Base-by-base conservation (phyloP, 2,888 invertebrate species). In the Clistopyga incitator region DNA sequence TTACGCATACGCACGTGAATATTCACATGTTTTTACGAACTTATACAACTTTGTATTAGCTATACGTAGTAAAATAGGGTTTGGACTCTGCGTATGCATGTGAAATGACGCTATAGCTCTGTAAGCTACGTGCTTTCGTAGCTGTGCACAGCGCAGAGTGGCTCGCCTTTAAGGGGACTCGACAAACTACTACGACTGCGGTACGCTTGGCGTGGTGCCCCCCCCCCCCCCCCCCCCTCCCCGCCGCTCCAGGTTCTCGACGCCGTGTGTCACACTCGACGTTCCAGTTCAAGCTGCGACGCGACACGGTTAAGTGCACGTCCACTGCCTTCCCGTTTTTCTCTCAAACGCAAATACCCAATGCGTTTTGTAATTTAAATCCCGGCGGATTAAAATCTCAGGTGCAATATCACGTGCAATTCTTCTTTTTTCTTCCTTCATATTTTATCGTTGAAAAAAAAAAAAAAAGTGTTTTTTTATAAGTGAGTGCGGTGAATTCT, bases 241-340 rank as follows among this genome's bases (percentile, higher is more conserved):
- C n/a, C n/a, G n/a, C n/a, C n/a, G n/a, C 71, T 70, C 74, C 75
- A 59, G 79, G 81, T 25, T 70, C 56, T 78, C 81, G 82, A 81
- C 82, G 71, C 79, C 52, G 74, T 84, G 89, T 89, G 88, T 89
- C 89, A 88, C 87, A 89, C 88, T 88, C 88, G 78, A 86, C 88
- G 90, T 91, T 91, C 89, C 90, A 92, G 92, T 92, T 89, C 87
- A 87, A 90, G 88, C 89, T 87, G 82, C 88, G 87, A 78, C 90
- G 88, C 87, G 89, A 86, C 82, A 86, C 88, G 88, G 86, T 84
- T 87, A 84, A 78, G 81, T 85, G 85, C 87, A 78, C 76, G 81
- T 61, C 68, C 54, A 13, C 23, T 70, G 50, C 50, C 29, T 47
- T 61, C 65, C 52, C 13, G 38, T 64, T 74, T 74, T 67, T 79